phyloP scores from a whole-genome alignment of 2,797 vertebrate genomes.

The Nyctalus aviator region DNA sequence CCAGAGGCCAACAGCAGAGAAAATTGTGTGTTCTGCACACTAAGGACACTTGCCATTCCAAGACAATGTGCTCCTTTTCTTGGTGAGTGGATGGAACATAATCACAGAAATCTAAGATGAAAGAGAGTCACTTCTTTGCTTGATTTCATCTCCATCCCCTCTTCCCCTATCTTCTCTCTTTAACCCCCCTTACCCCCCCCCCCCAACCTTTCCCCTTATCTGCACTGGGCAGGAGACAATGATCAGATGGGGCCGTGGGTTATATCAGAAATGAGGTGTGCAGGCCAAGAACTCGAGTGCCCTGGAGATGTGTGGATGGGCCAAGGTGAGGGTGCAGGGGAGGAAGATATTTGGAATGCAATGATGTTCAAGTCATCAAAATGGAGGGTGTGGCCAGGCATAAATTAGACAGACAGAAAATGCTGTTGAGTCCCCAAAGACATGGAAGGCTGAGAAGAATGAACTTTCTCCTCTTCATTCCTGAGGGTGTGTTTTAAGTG shows the following conservation, averaged over 20 bases:
- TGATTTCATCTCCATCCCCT: no score
- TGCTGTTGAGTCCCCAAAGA: neutral
- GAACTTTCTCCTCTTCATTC: neutral
- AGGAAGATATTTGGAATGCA: constrained; percentile 49
- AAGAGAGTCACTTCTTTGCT: neutral
- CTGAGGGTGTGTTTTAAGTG: neutral
- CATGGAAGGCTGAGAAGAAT: neutral
- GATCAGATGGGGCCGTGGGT: constrained; percentile 61
- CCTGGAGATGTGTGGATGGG: neutral
- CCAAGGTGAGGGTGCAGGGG: constrained; percentile 38
- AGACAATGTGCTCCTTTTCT: constrained; percentile 51
- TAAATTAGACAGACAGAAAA: neutral
- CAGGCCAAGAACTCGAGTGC: constrained; percentile 33
- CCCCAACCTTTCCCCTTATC: neutral
- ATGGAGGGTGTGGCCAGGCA: neutral
- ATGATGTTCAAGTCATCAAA: neutral
- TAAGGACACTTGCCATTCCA: constrained; percentile 28
- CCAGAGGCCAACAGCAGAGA: neutral
- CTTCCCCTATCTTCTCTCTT: no score
- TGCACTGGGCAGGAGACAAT: neutral
- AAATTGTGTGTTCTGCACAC: neutral
- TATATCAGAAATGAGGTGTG: constrained; percentile 72
- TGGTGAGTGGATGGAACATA: constrained; percentile 8
- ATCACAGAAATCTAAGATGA: neutral
- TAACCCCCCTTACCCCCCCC: no score